Evolutionary conservation across 2,888 invertebrate genomes (phyloP).

Genomic region (Parelbella ahira): DNA sequence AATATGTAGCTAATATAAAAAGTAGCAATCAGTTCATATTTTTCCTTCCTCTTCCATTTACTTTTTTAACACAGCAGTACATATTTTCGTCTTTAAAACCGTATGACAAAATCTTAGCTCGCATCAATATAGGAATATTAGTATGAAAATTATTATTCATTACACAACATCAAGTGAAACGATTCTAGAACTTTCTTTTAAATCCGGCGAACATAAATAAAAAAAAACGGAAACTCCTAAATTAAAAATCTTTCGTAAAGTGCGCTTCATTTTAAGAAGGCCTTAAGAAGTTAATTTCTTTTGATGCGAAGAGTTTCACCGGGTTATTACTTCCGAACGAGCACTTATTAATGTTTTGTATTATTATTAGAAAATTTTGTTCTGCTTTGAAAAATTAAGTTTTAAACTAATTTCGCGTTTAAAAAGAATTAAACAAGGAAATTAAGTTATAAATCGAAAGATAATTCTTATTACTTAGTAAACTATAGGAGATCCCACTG

Average conservation of each 20-base stretch:
- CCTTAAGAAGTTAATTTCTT: constrained; percentile 28
- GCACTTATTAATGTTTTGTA: constrained; percentile 5
- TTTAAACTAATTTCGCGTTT: no score
- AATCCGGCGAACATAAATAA: constrained; percentile 7
- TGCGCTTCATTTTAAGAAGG: constrained; percentile 4
- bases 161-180: neutral
- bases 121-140: no score
- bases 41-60: no score
- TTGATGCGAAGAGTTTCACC: constrained; percentile 25
- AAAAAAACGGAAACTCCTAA: constrained; percentile 8
- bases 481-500: no score
- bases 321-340: constrained; percentile 18
- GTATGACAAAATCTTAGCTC: no score
- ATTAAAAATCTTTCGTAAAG: constrained; percentile 19
- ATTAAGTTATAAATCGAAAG: no score
- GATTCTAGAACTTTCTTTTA: neutral
- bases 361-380: neutral
- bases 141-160: constrained; percentile 1
- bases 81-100: no score
- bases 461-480: no score
- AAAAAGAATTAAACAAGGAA: no score
- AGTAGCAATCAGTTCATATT: no score
- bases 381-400: neutral
- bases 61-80: no score
- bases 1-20: no score